Evolutionary conservation across 2,113 vertebrate species (phyloP).

Genomic region (Pteronura brasiliensis): DNA sequence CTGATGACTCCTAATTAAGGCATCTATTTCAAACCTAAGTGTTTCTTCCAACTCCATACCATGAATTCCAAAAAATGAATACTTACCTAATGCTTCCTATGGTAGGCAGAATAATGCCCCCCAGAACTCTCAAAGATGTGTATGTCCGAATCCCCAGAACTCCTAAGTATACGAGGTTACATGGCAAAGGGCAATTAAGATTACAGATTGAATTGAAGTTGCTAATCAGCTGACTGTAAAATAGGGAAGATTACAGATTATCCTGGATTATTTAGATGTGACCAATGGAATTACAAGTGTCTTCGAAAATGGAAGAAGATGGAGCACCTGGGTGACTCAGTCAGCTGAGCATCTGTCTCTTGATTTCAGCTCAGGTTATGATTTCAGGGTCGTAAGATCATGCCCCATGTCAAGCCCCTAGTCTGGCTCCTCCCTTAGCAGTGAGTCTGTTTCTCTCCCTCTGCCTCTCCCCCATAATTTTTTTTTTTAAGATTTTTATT

Average conservation of each 20-base stretch:
- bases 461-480: background rate
- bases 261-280: background rate
- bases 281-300: background rate
- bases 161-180: background rate
- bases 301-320: background rate
- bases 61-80: background rate
- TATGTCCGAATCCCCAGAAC: background rate
- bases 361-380: background rate
- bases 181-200: background rate
- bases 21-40: background rate
- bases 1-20: background rate
- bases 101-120: background rate
- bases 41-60: background rate
- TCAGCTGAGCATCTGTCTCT: background rate
- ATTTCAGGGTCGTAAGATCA: background rate
- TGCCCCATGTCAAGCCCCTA: background rate
- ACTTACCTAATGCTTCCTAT: background rate
- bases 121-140: background rate
- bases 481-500: background rate
- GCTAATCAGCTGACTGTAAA: background rate
- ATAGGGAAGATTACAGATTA: background rate
- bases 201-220: background rate
- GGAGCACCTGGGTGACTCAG: background rate
- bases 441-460: background rate
- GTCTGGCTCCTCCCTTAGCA: background rate